Conservation (phyloP, 2,113 vertebrate genomes). For the Anolis sagrei region DNA sequence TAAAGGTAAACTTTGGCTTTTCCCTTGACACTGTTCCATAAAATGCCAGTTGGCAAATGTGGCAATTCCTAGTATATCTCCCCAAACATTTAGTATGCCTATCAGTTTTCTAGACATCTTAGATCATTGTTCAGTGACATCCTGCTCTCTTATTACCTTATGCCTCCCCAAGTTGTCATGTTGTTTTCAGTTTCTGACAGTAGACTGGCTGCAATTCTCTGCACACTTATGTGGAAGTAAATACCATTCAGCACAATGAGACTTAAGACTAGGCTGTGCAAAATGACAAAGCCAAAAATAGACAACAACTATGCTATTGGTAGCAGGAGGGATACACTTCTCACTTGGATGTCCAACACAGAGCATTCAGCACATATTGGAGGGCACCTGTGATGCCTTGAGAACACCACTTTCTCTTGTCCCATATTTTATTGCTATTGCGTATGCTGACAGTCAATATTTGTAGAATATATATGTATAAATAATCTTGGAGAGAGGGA, state of each 20-base stretch:
- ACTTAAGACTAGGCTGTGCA: neutral
- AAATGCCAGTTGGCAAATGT: neutral
- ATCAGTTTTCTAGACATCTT: too few species aligned
- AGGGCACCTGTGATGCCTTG: slow-evolving; percentile 56
- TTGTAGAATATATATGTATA: slow-evolving; percentile 75
- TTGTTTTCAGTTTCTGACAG: neutral
- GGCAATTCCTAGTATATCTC: neutral
- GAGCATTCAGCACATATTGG: slow-evolving; percentile 40
- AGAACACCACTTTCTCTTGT: slow-evolving; percentile 62
- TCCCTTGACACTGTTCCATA: neutral
- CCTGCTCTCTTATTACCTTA: neutral
- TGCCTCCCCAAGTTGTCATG: neutral
- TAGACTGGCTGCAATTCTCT: neutral
- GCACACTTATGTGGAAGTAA: neutral
- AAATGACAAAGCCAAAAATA: rapidly evolving
- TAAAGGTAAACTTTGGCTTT: neutral
- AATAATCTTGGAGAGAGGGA: slow-evolving; percentile 72
- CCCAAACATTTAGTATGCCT: too few species aligned
- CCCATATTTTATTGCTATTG: slow-evolving; percentile 70
- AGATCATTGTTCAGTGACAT: neutral
- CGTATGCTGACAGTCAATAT: slow-evolving; percentile 71
- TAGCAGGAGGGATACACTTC: neutral
- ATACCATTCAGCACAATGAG: neutral
- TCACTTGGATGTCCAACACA: neutral
- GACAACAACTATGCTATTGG: neutral